Conservation (phyloP, 2,797 vertebrate species). For the Meriones psammophilus region DNA sequence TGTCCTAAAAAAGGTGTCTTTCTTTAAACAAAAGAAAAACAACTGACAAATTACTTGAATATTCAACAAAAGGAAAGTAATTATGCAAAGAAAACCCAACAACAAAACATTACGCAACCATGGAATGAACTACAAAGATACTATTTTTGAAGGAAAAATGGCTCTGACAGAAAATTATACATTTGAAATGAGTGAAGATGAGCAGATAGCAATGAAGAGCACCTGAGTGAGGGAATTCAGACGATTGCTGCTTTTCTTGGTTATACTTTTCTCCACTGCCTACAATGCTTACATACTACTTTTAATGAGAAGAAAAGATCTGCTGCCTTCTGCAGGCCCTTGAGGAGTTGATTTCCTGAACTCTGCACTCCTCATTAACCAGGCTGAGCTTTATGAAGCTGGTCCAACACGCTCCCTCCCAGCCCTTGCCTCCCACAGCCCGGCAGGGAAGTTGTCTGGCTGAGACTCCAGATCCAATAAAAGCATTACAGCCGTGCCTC, state of each 20-base stretch:
- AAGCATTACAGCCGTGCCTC: slow-evolving; percentile 44
- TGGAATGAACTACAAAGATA: slow-evolving; percentile 11
- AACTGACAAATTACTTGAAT: not conserved
- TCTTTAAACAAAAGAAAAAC: not conserved
- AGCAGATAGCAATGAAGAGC: not conserved
- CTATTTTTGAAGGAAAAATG: not conserved
- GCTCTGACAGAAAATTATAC: slow-evolving; percentile 7
- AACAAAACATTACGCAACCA: slow-evolving; percentile 3
- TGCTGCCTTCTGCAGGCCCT: not conserved
- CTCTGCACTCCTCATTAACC: not conserved
- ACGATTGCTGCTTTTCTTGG: not conserved
- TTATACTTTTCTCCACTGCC: not conserved
- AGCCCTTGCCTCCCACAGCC: slow-evolving; percentile 16
- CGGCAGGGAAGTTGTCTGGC: slow-evolving; percentile 14
- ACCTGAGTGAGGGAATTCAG: not conserved
- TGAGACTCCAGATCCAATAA: slow-evolving; percentile 60
- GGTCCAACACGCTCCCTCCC: rapidly evolving
- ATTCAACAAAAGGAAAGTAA: slow-evolving; percentile 16
- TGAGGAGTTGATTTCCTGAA: not conserved
- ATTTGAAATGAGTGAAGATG: not conserved
- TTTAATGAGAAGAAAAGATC: slow-evolving; percentile 28
- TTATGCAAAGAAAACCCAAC: not conserved
- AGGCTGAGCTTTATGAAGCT: not conserved
- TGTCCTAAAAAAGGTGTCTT: not conserved
- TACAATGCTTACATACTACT: not conserved